Base-by-base conservation (phyloP, 2,797 vertebrate genomes). In the Remorina albescens region DNA sequence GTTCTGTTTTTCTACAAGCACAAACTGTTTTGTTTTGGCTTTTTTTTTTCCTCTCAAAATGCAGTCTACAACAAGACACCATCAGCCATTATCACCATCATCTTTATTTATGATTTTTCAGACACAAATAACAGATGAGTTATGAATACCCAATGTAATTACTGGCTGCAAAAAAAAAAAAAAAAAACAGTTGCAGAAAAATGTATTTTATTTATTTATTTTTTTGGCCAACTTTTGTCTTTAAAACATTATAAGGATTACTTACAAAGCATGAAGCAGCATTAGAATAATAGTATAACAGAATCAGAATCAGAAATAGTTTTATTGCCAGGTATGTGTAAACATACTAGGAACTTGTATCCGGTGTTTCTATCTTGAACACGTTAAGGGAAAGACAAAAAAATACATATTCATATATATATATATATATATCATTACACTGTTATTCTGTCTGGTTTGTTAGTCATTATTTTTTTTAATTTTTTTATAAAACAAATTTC, bases 401-500 rank as follows among this genome's bases (percentile, higher is more conserved):
- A n/a, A n/a, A n/a, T n/a, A n/a, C n/a, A n/a, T n/a, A n/a, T n/a
- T n/a, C n/a, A n/a, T n/a, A n/a, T n/a, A n/a, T n/a, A n/a, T n/a
- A n/a, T n/a, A n/a, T n/a, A n/a, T n/a, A n/a, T n/a, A n/a, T n/a
- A n/a, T n/a, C n/a, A n/a, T 16, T n/a, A 0, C 23, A 36, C n/a
- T 44, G n/a, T 44, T 57, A 5, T 8, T 16, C 1, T 28, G 1
- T 26, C 8, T 11, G 21, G 18, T 15, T 11, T 21, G 2, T 30
- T 49, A 2, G 28, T 47, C 21, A 25, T 41, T 2, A 50, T 49
- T 46, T 12, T 10, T 9, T 2, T 25, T 56, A 16, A 67, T 28
- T n/a, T n/a, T n/a, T n/a, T n/a, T n/a, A 70, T 30, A 64, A 41
- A 39, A 5, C 3, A 36, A 66, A 47, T 75, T 69, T 78, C 34